Evolutionary conservation across 2,797 vertebrate species (phyloP), one percentile per base, ranked within the genome.

Genomic region (Girardinus metallicus): DNA sequence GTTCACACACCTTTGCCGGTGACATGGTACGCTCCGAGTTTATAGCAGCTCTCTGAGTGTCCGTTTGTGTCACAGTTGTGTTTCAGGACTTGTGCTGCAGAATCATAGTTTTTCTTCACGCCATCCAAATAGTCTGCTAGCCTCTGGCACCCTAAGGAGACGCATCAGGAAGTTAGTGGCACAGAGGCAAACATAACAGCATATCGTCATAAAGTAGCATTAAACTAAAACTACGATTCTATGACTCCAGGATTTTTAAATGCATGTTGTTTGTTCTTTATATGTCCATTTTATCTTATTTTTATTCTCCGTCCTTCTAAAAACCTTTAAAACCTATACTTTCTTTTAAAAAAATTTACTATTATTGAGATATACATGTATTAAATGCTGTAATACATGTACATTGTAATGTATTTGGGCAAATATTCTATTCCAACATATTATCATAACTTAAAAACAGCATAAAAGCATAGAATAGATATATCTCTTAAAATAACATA

Each of bases 41-140:
- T 99, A 86, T 98, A 99, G 95, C 98, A 99, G 94, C 98, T 99
- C 84, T 98, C 97, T 41, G 95, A 94, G 47, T 98, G 95, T 21
- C 94, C 93, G 47, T 97, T 77, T 0, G 83, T 92, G 71, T 98
- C 97, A 93, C 98, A 99, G 95, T 97, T 99, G 73, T 97, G 95
- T 86, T 96, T 97, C 76, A 99, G 89, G 34, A 99, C 96, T 73
- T 97, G 94, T 66, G 97, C 98, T 18, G 97, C 83, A 60, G 94
- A 94, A 71, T 94, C 95, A 66, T 96, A 97, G 89, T 98, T 95
- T 89, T 96, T 97, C 93, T 85, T 97, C 74, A 99, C 95, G 1
- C 96, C 96, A 73, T 98, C 97, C 88, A 98, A 83, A 87, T 97
- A 99, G 86, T 99, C 98, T 9, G 98, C 97, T 10, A 99, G 93